These are phyloP conservation scores for Trochalopteron elliotii DNA, from an alignment of 2,113 vertebrate species.

Conservation along the genomic window DNA sequence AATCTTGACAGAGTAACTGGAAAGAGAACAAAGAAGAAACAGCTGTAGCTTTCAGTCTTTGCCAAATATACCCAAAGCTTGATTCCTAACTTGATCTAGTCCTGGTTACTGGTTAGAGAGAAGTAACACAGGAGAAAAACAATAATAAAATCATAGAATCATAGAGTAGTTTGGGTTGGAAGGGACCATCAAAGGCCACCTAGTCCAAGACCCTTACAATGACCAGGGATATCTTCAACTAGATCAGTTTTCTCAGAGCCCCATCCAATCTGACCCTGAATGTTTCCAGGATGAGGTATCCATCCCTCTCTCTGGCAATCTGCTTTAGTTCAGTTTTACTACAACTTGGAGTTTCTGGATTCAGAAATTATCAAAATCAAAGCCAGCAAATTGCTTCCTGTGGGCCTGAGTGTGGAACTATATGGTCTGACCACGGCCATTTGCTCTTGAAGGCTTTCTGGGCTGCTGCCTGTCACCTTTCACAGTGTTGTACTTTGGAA, in stretches of 20 bases:
- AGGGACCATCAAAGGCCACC: background rate
- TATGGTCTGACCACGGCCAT: background rate
- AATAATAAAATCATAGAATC: background rate
- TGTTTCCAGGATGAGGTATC: background rate
- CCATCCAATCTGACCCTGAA: background rate
- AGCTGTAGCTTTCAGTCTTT: background rate
- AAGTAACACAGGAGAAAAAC: background rate
- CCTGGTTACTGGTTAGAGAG: background rate
- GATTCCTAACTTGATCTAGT: background rate
- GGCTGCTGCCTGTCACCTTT: background rate
- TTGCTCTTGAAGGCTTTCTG: background rate
- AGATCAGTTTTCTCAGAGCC: background rate
- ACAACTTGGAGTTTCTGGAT: background rate
- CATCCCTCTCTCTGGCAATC: background rate
- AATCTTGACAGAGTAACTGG: slow-evolving; percentile 25
- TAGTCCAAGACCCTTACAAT: fast-evolving
- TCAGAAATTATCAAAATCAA: slow-evolving; percentile 34
- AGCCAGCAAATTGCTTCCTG: background rate
- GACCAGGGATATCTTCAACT: background rate
- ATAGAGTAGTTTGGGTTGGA: background rate
- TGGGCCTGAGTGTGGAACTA: background rate
- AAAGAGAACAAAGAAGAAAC: slow-evolving; percentile 11
- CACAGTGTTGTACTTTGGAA: background rate
- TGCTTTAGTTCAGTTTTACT: background rate
- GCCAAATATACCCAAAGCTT: background rate